phyloP scores from a whole-genome alignment of 2,113 vertebrate species.

The Osmerus mordax region DNA sequence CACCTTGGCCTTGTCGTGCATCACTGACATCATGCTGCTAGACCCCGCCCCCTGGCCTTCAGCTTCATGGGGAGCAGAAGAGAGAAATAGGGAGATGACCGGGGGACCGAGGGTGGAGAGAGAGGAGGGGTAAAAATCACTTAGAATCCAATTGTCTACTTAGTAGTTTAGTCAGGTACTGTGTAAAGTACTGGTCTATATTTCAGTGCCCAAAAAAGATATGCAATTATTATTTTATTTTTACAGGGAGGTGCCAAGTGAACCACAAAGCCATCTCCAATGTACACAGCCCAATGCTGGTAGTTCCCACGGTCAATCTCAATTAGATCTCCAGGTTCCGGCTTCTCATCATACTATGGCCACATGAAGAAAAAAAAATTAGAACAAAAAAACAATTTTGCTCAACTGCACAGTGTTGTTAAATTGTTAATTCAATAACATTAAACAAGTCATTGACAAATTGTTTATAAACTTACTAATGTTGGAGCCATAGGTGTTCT shows the following conservation, averaged over 20 bases:
- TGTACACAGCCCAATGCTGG: constrained; percentile 83
- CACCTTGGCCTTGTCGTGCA: constrained; percentile 70
- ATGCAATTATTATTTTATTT: constrained; percentile 23
- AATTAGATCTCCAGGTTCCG: constrained; percentile 77
- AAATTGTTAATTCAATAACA: too few species aligned
- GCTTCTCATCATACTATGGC: constrained; percentile 62
- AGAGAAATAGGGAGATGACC: constrained; percentile 56
- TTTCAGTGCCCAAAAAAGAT: background rate
- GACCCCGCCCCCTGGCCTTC: constrained; percentile 38
- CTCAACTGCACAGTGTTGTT: too few species aligned
- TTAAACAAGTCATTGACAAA: too few species aligned
- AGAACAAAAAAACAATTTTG: background rate
- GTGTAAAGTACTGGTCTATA: too few species aligned
- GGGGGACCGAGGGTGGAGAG: background rate
- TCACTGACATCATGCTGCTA: constrained; percentile 74
- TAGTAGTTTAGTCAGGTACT: too few species aligned
- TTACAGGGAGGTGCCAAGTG: constrained; percentile 78
- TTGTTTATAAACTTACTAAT: constrained; percentile 22
- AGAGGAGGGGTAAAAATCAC: too few species aligned
- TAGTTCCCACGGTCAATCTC: constrained; percentile 78
- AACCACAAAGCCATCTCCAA: constrained; percentile 79
- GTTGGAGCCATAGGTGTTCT: constrained; percentile 59
- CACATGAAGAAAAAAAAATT: background rate
- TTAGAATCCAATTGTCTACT: too few species aligned
- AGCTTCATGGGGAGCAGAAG: background rate